Base-by-base conservation (phyloP, 2,888 invertebrate species). In the Dicycla oo region DNA sequence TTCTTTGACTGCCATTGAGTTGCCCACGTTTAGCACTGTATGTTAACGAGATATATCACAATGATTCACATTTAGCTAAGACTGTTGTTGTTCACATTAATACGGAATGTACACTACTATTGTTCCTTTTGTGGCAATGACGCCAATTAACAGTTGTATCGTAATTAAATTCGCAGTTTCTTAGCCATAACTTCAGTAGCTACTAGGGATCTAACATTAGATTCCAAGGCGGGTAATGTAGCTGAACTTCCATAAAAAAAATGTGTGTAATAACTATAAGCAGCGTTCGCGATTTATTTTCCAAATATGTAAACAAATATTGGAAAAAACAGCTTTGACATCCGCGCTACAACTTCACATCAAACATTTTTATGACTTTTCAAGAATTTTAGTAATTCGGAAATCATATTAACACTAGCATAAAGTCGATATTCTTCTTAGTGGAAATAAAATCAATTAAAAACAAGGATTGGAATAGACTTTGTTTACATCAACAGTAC, bases 101-200 rank as follows among this genome's bases (percentile, higher is more conserved):
- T 58, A 43, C 57, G 58, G 72, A 79, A 68, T 71, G 69, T 64
- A 51, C 6, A 34, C 30, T 34, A 54, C 53, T 67, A 68, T 81
- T 79, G 68, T 82, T 79, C 60, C 61, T 82, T 45, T 51, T 62
- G 64, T 30, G 68, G 73, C 62, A 85, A 78, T 75, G 73, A 73
- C 64, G 74, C 54, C 64, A 73, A 81, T 81, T 81, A 83, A 53
- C 83, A 65, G 43, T 30, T 63, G 54, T 64, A 45, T 66, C n/a
- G 34, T 81, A 83, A 81, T 81, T 75, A 51, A 70, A 69, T 73
- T 69, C 38, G 43, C 73, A 73, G 51, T 65, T 73, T 62, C 47
- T 60, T 20, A 62, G 51, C 15, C 13, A 62, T 57, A 49, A 66
- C 58, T 54, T 58, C 40, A 45, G 26, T 56, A 34, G 43, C 18